These are phyloP conservation scores for Xenentodon cancila DNA, from an alignment of 2,797 vertebrate genomes.

Conservation along the genomic window DNA sequence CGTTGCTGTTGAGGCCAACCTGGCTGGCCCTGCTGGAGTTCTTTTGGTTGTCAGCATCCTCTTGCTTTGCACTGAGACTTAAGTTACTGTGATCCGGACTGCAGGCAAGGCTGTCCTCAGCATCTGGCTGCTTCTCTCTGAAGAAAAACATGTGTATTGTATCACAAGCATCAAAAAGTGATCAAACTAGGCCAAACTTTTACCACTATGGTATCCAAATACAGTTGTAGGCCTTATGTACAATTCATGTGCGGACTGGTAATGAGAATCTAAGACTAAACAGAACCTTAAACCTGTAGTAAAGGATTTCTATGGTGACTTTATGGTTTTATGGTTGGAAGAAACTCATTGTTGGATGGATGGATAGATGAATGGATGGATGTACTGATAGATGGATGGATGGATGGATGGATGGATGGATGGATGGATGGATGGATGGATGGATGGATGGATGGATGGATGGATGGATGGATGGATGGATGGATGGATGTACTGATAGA, in stretches of 20 bases:
- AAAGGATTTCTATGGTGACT: too few relatives aligned
- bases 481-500: too few relatives aligned
- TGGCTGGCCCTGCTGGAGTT: constrained; percentile 90
- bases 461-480: too few relatives aligned
- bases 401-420: too few relatives aligned
- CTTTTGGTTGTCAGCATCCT: constrained; percentile 95
- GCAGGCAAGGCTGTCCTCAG: constrained; percentile 63
- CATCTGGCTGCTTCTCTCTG: constrained; percentile 86
- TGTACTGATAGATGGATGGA: too few relatives aligned
- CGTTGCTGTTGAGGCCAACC: constrained; percentile 74
- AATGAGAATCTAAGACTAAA: too few relatives aligned
- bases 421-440: too few relatives aligned
- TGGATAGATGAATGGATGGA: neutral
- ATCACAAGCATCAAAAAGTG: neutral
- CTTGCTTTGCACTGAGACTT: constrained; percentile 85
- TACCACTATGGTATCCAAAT: neutral
- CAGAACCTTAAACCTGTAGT: too few relatives aligned
- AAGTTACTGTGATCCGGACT: constrained; percentile 63
- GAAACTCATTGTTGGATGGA: neutral
- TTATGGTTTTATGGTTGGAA: too few relatives aligned
- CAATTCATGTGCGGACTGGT: too few relatives aligned
- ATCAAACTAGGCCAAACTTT: neutral
- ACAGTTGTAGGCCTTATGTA: too few relatives aligned
- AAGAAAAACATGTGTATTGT: constrained; percentile 13
- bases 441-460: too few relatives aligned